Percentiles rank a stretch among this genome's conserved stretches.
These are phyloP conservation scores for Philereme vetulata DNA, from an alignment of 2,888 invertebrate species.

Conservation along the genomic window DNA sequence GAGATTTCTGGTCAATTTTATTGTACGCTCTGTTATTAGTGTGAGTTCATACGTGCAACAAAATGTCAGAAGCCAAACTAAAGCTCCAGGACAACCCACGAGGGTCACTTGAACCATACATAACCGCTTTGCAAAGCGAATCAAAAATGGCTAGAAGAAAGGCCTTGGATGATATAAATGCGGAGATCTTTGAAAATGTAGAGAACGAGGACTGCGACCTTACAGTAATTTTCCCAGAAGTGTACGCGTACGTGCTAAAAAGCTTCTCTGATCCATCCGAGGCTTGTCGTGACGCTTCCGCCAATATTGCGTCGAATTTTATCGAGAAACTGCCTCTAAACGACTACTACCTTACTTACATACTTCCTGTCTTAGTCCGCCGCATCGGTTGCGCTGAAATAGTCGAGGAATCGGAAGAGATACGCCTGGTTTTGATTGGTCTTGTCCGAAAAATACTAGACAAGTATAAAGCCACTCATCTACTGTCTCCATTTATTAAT, in stretches of 20 bases:
- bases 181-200: slow-evolving; percentile 71
- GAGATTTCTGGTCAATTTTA: slow-evolving; percentile 27
- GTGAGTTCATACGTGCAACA: slow-evolving; percentile 20
- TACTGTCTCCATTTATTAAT: slow-evolving; percentile 87
- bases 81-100: slow-evolving; percentile 64
- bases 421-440: slow-evolving; percentile 87
- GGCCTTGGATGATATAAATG: slow-evolving; percentile 80
- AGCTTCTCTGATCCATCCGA: slow-evolving; percentile 84
- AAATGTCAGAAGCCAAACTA: slow-evolving; percentile 57
- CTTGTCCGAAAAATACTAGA: slow-evolving; percentile 87
- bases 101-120: slow-evolving; percentile 61
- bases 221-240: slow-evolving; percentile 62
- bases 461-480: slow-evolving; percentile 84
- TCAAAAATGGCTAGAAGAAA: slow-evolving; percentile 84
- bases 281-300: slow-evolving; percentile 84
- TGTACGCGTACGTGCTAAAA: slow-evolving; percentile 72
- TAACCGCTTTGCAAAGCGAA: slow-evolving; percentile 81
- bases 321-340: slow-evolving; percentile 84
- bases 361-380: slow-evolving; percentile 89
- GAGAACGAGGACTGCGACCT: slow-evolving; percentile 65
- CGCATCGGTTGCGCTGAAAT: slow-evolving; percentile 91
- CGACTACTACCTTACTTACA: slow-evolving; percentile 89
- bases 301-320: slow-evolving; percentile 82
- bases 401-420: slow-evolving; percentile 89
- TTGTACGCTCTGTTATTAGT: not conserved